Conservation (phyloP, 2,888 invertebrate species). For the Arctia plantaginis region DNA sequence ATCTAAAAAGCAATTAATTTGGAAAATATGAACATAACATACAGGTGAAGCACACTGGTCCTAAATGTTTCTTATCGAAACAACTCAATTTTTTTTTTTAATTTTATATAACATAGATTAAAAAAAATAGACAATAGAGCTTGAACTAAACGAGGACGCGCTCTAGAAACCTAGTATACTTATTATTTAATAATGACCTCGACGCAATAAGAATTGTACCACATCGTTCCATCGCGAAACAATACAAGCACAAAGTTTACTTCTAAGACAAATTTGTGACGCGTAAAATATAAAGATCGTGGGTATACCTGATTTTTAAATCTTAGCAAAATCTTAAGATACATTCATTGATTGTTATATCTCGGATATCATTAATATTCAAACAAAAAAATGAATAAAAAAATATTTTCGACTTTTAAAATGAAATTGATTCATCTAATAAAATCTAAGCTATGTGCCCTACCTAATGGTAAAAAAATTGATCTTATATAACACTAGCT, state of each 20-base stretch:
- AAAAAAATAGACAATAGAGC: slow-evolving; percentile 14
- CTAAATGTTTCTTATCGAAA: slow-evolving; percentile 13
- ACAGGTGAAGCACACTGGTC: slow-evolving; percentile 13
- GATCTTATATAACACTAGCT: too few species aligned
- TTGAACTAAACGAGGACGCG: slow-evolving; percentile 42
- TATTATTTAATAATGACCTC: slow-evolving; percentile 27
- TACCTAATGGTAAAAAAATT: not conserved
- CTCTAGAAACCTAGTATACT: slow-evolving; percentile 40
- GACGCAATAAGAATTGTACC: slow-evolving; percentile 23
- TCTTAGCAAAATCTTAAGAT: too few species aligned
- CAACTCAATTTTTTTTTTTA: not conserved
- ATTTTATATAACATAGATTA: not conserved
- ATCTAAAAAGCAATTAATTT: not conserved
- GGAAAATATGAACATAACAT: slow-evolving; percentile 12
- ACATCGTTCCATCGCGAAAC: slow-evolving; percentile 1
- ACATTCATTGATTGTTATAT: too few species aligned
- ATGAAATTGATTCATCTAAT: too few species aligned
- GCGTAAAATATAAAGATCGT: not conserved
- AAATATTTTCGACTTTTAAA: too few species aligned
- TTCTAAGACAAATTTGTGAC: not conserved
- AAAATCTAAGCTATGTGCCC: too few species aligned
- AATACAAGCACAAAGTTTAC: not conserved
- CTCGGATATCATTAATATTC: too few species aligned
- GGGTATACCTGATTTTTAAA: not conserved
- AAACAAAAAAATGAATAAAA: too few species aligned